Conservation (phyloP, 2,888 invertebrate species). For the Pollenia labialis region DNA sequence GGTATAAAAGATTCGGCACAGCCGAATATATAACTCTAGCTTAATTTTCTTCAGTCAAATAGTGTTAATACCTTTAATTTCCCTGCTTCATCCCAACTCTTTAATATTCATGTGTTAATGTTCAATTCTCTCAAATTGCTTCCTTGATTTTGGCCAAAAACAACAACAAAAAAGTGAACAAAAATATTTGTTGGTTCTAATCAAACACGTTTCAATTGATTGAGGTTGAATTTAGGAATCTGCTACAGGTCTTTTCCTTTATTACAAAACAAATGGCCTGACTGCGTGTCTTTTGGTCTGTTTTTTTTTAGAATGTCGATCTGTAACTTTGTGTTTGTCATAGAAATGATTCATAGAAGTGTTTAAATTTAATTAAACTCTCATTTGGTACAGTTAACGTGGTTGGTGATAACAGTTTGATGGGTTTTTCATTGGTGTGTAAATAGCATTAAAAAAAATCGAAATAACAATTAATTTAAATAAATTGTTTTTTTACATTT, state of each 20-base stretch:
- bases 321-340: background rate
- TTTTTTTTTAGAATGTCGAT: background rate
- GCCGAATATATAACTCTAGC: background rate
- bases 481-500: background rate
- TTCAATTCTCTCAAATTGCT: constrained; percentile 32
- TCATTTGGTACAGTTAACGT: constrained; percentile 24
- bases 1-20: too few species aligned
- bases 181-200: constrained; percentile 7
- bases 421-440: constrained; percentile 38
- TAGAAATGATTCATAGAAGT: background rate
- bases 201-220: constrained; percentile 28
- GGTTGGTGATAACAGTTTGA: constrained; percentile 34
- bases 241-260: background rate
- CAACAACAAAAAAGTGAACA: background rate
- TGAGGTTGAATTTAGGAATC: background rate
- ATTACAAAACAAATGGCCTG: background rate
- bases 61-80: background rate
- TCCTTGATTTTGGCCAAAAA: background rate
- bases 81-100: background rate
- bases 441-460: constrained; percentile 28
- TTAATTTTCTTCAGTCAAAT: background rate
- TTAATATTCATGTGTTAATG: constrained; percentile 18
- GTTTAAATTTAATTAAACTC: constrained; percentile 63
- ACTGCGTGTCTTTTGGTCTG: background rate
- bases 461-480: constrained; percentile 34